Percentiles rank a stretch among this genome's conserved stretches.
These are phyloP conservation scores for Danaus melanippus DNA, from an alignment of 1,140 invertebrate species.

Conservation along the genomic window DNA sequence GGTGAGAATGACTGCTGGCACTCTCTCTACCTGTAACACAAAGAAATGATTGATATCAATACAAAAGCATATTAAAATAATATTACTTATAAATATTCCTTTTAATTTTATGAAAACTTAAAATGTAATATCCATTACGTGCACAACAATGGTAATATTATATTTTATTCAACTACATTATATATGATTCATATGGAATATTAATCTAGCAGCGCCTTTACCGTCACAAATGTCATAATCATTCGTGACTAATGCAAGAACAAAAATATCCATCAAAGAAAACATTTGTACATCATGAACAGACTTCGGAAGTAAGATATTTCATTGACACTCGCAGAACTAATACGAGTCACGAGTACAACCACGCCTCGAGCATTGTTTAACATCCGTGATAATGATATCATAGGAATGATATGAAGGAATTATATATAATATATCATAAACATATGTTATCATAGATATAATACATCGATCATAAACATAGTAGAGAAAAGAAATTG, in stretches of 20 bases:
- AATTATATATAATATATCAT: conserved; percentile 17
- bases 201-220: too few relatives aligned
- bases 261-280: conserved; percentile 13
- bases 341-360: conserved; percentile 57
- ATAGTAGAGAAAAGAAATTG: too few relatives aligned
- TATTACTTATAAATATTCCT: too few relatives aligned
- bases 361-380: conserved; percentile 58
- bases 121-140: too few relatives aligned
- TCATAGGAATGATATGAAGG: conserved; percentile 28
- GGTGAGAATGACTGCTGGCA: conserved; percentile 31
- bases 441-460: not conserved
- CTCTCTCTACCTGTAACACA: conserved; percentile 46
- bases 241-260: conserved; percentile 9
- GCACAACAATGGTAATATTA: too few relatives aligned
- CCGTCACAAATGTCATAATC: too few relatives aligned
- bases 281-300: conserved; percentile 34
- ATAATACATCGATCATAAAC: too few relatives aligned
- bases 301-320: conserved; percentile 42
- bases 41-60: not conserved
- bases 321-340: conserved; percentile 57
- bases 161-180: too few relatives aligned
- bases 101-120: too few relatives aligned
- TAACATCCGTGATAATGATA: conserved; percentile 61
- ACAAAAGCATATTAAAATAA: too few relatives aligned
- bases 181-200: too few relatives aligned